A percentile compares a stretch with the other conserved stretches of the same genome.
These are phyloP conservation scores for Ephestia elutella DNA, from an alignment of 1,140 invertebrate genomes.

Conservation along the genomic window DNA sequence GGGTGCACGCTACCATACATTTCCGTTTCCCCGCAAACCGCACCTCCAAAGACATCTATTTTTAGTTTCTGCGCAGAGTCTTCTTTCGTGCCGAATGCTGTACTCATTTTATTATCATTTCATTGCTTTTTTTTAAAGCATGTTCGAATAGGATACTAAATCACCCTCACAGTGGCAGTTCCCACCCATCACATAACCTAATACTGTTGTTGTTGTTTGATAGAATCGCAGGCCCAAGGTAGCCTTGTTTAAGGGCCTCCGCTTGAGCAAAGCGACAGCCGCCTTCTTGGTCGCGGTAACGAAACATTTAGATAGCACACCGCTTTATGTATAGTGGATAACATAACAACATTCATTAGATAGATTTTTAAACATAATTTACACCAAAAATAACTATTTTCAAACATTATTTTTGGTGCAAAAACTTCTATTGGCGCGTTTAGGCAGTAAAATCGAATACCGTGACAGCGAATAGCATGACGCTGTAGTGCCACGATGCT, in stretches of 20 bases:
- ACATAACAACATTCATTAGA: conserved; percentile 1
- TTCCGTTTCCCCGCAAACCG: no score
- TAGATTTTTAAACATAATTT: no score
- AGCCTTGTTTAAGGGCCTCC: conserved; percentile 63
- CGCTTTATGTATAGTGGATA: conserved; percentile 30
- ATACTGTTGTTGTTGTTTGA: conserved; percentile 41
- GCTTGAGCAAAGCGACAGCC: conserved; percentile 60
- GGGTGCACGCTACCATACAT: no score
- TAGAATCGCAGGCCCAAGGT: conserved; percentile 70
- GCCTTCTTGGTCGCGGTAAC: conserved; percentile 64
- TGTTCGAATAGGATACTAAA: conserved; percentile 1
- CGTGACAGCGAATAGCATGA: no score
- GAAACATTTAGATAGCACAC: conserved; percentile 38
- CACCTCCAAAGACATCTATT: no score
- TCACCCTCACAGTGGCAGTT: background rate
- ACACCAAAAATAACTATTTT: no score
- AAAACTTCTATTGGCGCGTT: no score
- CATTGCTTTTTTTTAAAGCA: background rate
- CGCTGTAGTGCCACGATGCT: no score
- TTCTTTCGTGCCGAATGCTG: no score
- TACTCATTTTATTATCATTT: background rate
- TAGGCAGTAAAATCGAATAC: no score
- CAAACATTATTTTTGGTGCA: no score
- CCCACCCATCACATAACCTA: background rate
- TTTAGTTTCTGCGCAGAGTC: no score